Base-by-base conservation (phyloP, 2,888 invertebrate genomes). In the Noctua janthina region DNA sequence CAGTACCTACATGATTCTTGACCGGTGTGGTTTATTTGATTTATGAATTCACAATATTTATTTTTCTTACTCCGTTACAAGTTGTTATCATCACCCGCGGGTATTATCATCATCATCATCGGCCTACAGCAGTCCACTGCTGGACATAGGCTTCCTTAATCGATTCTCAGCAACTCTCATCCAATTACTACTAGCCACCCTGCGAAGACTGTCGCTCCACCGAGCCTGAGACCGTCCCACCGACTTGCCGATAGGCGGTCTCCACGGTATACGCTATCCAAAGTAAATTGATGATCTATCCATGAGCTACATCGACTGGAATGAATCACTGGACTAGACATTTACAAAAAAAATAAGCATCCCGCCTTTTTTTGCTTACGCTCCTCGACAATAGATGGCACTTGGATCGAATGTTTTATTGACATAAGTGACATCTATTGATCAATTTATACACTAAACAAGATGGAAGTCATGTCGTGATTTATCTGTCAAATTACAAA, bases 371-470 rank as follows among this genome's bases (percentile, higher is more conserved):
- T 74, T 6, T 29, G n/a, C 5, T 74, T 62, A 2, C 35, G 20
- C 10, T 43, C 4, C 13, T 13, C 64, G 5, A 43, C 67, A 77
- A 54, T 13, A 87, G 85, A 85, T 74, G 74, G n/a, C 82, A 49
- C 39, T 64, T 64, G 17, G 10, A 29, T 29, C 0, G 46, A 46
- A 17, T 4, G 43, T 46, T 43, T 1, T 15, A 62, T 29, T 59
- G 51, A 43, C 2, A 29, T 35, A 8, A 69, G 13, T 49, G 88
- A 69, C 85, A 85, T 88, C 85, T 86, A 64, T 71, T 59, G 66
- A 39, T 29, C 4, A 3, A 59, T 64, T 10, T 20, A n/a, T 2
- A n/a, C 70, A 88, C 67, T 39, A 67, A 49, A 23, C 10, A 70
- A 8, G 29, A 72, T 17, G 51, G 39, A 69, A 35, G 20, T 64